A percentile compares a stretch with the other conserved stretches of the same genome.
Evolutionary conservation across 2,113 vertebrate species (phyloP).

Genomic region (Lepus europaeus): DNA sequence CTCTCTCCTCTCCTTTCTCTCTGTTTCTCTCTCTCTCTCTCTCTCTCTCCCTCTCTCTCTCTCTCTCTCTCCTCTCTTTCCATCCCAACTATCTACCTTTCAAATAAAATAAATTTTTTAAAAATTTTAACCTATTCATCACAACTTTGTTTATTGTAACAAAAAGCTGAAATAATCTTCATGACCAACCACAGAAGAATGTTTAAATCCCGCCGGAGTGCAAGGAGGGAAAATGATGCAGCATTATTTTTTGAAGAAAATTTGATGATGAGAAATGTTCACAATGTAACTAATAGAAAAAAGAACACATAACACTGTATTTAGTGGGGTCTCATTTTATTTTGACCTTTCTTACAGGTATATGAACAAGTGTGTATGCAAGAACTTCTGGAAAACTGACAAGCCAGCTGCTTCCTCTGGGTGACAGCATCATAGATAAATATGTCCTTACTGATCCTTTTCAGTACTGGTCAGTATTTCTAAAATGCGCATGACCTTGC

Average conservation of each 20-base stretch:
- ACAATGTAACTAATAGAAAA: neutral
- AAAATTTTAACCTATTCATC: neutral
- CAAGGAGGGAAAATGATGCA: neutral
- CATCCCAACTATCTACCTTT: no score
- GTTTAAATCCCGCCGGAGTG: neutral
- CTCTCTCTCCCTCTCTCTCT: no score
- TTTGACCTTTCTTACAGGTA: neutral
- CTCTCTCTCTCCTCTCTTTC: no score
- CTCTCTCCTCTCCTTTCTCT: no score
- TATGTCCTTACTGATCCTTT: slow-evolving; percentile 7
- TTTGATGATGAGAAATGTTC: neutral
- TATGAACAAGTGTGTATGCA: neutral
- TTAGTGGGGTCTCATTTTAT: neutral
- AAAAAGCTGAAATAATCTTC: neutral
- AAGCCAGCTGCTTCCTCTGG: neutral
- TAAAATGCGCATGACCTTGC: neutral
- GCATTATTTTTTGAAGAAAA: neutral
- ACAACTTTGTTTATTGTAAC: neutral
- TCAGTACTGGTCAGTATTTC: neutral
- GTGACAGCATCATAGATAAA: neutral
- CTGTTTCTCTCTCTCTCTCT: no score
- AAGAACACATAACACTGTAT: neutral
- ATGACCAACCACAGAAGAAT: neutral
- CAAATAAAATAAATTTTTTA: no score
- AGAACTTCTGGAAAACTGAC: slow-evolving; percentile 32